Evolutionary conservation across 1,140 invertebrate species (phyloP), one percentile per base, ranked within the genome.

Genomic region (Heliconius congener): DNA sequence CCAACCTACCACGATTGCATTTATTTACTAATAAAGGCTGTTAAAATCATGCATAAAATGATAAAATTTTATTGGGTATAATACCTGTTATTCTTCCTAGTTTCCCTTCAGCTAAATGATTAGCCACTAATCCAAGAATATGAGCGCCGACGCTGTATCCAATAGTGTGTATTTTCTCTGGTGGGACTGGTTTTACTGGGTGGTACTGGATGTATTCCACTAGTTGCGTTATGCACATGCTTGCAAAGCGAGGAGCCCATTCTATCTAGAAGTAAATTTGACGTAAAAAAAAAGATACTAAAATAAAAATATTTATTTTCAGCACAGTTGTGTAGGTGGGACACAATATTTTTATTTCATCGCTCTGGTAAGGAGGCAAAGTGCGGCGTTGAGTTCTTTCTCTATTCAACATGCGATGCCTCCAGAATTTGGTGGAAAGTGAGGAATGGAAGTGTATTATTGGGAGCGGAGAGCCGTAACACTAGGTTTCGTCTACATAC

Each of bases 101-200:
- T 91, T 97, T 98, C 11, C 96, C 96, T 55, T 95, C 94, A 55
- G 91, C 85, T 71, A 98, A 88, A 86, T 97, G 96, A 89, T 98
- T 98, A 30, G 97, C 97, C 0, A 97, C 96, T 39, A 98, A 93
- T 0, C 98, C 98, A 34, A 97, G 96, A 71, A 98, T 98, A 84
- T 98, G 97, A 0, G 98, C 97, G 11, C 98, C 97, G 34, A 98
- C 97, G 86, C 97, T 98, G 90, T 98, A 98, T 0, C 98, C 98
- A 71, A 98, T 96, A 0, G 98, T 95, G 90, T 98, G 98, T 37
- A 98, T 91, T 71, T 96, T 95, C 85, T 97, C 96, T 0, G 97
- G 97, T 37, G 94, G 95, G 1, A 97, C 96, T 0, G 97, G 96
- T 73, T 97, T 95, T 27, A 84, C 80, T 0, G 97, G 97, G 95